Conservation (phyloP, 2,113 vertebrate genomes). For the Scopus umbretta region DNA sequence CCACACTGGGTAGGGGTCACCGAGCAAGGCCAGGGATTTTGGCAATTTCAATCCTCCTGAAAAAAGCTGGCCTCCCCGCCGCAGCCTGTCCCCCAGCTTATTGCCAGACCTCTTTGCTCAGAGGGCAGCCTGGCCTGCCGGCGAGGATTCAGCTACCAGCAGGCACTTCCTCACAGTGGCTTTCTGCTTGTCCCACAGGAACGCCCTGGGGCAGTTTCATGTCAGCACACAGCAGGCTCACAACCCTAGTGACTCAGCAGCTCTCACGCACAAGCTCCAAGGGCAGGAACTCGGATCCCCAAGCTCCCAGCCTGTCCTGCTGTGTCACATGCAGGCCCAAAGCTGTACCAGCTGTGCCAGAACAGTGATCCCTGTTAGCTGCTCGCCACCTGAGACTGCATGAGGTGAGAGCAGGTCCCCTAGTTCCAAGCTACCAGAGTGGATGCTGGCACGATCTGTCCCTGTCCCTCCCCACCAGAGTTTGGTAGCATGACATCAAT, state of each 20-base stretch:
- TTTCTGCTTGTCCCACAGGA: not conserved
- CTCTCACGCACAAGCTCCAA: not conserved
- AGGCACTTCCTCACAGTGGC: not conserved
- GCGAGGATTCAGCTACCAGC: not conserved
- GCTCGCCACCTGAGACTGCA: not conserved
- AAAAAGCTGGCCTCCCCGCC: not conserved
- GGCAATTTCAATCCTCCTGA: not conserved
- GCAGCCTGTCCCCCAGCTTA: not conserved
- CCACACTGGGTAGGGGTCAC: not conserved
- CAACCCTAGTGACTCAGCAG: not conserved
- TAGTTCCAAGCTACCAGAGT: not conserved
- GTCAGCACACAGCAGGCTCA: not conserved
- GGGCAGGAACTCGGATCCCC: not conserved
- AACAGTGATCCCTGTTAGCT: not conserved
- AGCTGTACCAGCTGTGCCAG: not conserved
- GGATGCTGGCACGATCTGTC: not conserved
- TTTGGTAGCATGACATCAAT: not conserved
- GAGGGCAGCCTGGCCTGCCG: not conserved
- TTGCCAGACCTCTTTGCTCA: not conserved
- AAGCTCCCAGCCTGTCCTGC: not conserved
- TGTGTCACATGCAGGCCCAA: not conserved
- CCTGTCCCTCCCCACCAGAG: not conserved
- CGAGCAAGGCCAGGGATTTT: not conserved
- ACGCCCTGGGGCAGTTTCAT: not conserved
- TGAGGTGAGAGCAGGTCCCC: not conserved